Base-by-base conservation (phyloP, 2,113 vertebrate genomes). In the Eudyptes chrysolophus region DNA sequence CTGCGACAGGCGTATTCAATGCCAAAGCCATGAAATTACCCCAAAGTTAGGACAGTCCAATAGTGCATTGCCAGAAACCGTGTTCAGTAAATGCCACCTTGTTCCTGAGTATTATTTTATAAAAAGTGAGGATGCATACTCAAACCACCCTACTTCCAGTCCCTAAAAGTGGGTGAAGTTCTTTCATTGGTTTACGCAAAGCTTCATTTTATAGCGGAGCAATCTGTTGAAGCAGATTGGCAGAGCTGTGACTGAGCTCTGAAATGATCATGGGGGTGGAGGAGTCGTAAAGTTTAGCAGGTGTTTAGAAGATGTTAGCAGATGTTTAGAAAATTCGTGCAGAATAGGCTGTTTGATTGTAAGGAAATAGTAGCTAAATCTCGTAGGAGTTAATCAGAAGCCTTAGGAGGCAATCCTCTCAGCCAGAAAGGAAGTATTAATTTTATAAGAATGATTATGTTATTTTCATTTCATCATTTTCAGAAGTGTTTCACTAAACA, bases 161-260 rank as follows among this genome's bases (percentile, higher is more conserved):
- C 4, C 19, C 32, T 29, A 36, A 12, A 64, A 15, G 34, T 71
- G 30, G 16, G 48, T n/a, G n/a, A n/a, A n/a, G n/a, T n/a, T n/a
- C n/a, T n/a, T n/a, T n/a, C n/a, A 16, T 26, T 1, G 4, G 6
- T 52, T 81, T 58, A n/a, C 3, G 1, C 9, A 9, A 8, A 7
- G 16, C 48, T 92, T 61, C 2, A 1, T 89, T 94, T 90, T 66
- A 74, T 26, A 29, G 79, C 6, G 1, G 51, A 78, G 25, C 68
- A 90, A 54, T 90, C 80, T 92, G 83, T 57, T 54, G 83, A 46
- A 84, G 80, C 93, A 96, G 93, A 57, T 87, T 87, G 94, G 42
- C 86, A 66, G 79, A 95, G 91, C 84, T 78, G 69, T 42, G 95
- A 5, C 60, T 13, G 16, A 87, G 51, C 72, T 72, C 16, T 4